A percentile compares a stretch with the other conserved stretches of the same genome.
Evolutionary conservation across 2,113 vertebrate genomes (phyloP).

Genomic region (Platycercus adscitus): DNA sequence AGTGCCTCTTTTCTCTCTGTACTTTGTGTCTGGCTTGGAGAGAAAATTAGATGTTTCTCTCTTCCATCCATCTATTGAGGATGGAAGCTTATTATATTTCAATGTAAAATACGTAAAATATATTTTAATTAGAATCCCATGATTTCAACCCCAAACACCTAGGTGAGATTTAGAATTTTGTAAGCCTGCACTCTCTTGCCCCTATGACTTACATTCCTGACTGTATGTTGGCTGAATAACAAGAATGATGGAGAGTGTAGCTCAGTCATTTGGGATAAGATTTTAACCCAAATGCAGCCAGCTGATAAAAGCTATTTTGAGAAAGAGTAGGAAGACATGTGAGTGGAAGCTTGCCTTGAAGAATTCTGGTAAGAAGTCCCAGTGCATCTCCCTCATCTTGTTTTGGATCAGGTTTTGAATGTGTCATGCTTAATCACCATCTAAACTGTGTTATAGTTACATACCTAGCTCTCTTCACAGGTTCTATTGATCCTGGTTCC

Average conservation of each 20-base stretch:
- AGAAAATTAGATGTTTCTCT: conserved; percentile 1
- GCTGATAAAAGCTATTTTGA: not conserved
- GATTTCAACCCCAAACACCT: not conserved
- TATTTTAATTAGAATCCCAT: not conserved
- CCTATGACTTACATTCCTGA: not conserved
- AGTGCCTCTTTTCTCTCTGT: not conserved
- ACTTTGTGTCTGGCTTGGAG: not conserved
- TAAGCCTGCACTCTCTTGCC: not conserved
- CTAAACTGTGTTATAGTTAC: not conserved
- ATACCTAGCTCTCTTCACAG: not conserved
- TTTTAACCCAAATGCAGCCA: not conserved
- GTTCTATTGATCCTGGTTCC: not conserved
- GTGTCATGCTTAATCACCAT: not conserved
- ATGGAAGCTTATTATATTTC: not conserved
- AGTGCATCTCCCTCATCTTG: rapidly evolving
- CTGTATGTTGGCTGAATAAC: not conserved
- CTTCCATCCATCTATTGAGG: not conserved
- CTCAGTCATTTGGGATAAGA: not conserved
- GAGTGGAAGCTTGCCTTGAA: not conserved
- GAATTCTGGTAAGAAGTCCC: not conserved
- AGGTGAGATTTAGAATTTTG: not conserved
- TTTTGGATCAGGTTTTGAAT: not conserved
- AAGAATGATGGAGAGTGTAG: not conserved
- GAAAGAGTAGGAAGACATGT: not conserved
- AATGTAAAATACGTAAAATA: not conserved